Percentiles rank a stretch among this genome's conserved stretches.
phyloP scores from a whole-genome alignment of 92 coral and sea anemone genomes.

The Epizoanthus stellaris region DNA sequence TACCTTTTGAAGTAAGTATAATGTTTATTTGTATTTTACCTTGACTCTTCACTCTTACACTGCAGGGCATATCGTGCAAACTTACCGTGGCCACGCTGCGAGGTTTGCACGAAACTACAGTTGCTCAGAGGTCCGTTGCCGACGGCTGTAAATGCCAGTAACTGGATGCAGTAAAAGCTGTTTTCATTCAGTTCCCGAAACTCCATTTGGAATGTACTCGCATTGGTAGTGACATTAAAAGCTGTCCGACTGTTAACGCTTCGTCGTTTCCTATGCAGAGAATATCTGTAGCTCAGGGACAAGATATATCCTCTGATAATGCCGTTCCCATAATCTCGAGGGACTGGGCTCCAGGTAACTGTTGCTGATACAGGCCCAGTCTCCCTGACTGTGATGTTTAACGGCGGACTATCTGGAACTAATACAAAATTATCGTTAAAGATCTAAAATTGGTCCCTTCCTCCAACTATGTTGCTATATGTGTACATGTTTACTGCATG shows the following conservation, averaged over 20 bases:
- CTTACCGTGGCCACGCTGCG: too few relatives aligned
- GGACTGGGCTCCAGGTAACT: constrained; percentile 78
- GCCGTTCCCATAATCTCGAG: constrained; percentile 53
- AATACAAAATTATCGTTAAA: neutral
- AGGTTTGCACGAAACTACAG: constrained; percentile 33
- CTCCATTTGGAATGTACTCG: neutral
- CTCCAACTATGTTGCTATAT: too few relatives aligned
- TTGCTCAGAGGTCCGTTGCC: constrained; percentile 71
- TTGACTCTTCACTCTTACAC: too few relatives aligned
- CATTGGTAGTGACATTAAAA: neutral
- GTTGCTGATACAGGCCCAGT: constrained; percentile 51
- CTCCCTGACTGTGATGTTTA: constrained; percentile 46
- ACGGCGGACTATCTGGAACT: constrained; percentile 77
- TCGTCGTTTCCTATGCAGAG: neutral
- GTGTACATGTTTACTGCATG: too few relatives aligned
- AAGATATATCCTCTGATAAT: constrained; percentile 67
- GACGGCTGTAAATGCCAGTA: constrained; percentile 62
- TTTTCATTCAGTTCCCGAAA: constrained; percentile 19
- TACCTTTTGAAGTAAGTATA: too few relatives aligned
- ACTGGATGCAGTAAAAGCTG: constrained; percentile 54
- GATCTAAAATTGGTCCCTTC: too few relatives aligned
- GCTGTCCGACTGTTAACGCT: neutral
- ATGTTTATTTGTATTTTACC: too few relatives aligned
- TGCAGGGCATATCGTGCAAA: too few relatives aligned
- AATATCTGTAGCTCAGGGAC: neutral